These are phyloP conservation scores for Ceratitis capitata DNA, from an alignment of 1,140 invertebrate species.

Conservation along the genomic window DNA sequence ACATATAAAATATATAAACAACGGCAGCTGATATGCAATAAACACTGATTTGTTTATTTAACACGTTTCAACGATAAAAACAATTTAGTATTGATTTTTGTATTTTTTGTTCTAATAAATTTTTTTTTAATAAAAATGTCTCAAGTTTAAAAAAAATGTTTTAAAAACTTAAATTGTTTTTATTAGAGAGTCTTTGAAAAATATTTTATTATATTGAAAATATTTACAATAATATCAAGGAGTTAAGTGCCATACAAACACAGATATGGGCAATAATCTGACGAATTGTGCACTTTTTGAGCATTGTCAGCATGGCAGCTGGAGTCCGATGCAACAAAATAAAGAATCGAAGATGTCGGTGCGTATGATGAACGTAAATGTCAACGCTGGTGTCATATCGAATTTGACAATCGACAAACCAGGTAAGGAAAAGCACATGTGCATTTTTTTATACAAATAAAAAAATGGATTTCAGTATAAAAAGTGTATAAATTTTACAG, in stretches of 20 bases:
- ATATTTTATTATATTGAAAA: neutral
- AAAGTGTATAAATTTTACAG: too few species aligned
- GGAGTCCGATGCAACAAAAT: neutral
- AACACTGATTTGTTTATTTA: conserved; percentile 7
- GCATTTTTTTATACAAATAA: too few species aligned
- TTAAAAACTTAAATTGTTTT: neutral
- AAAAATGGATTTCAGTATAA: too few species aligned
- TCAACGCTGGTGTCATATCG: neutral
- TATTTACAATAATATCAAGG: neutral
- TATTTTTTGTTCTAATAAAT: neutral
- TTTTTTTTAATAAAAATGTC: neutral
- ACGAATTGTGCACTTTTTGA: neutral
- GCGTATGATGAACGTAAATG: conserved; percentile 27
- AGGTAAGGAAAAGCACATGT: neutral
- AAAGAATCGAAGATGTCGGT: neutral
- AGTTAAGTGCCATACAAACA: neutral
- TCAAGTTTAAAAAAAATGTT: neutral
- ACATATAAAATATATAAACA: too few species aligned
- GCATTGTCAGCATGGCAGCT: conserved; percentile 14
- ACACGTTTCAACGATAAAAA: neutral
- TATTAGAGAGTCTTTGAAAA: neutral
- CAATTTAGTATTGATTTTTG: neutral
- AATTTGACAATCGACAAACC: neutral
- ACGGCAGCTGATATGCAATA: neutral
- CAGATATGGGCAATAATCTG: conserved; percentile 12